These are phyloP conservation scores for Leucosticte australis DNA, from an alignment of 2,113 vertebrate species.

Conservation along the genomic window DNA sequence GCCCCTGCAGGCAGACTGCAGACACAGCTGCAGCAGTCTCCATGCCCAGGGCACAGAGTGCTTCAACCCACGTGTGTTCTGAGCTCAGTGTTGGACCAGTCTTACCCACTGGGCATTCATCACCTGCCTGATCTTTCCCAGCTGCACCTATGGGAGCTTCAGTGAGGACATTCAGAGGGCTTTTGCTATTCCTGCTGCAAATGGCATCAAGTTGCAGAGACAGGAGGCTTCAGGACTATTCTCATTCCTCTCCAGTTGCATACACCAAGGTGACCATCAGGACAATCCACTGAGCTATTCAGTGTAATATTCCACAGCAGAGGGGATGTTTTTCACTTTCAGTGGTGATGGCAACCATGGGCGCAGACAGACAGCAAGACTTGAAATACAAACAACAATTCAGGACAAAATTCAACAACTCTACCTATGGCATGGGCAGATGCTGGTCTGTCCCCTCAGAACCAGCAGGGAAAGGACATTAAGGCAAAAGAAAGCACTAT, in stretches of 20 bases:
- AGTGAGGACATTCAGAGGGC: neutral
- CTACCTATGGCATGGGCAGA: neutral
- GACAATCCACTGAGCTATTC: neutral
- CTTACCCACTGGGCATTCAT: accelerated
- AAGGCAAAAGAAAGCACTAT: neutral
- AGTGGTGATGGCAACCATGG: neutral
- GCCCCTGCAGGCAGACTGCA: neutral
- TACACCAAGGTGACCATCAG: neutral
- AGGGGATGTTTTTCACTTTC: neutral
- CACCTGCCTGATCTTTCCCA: neutral
- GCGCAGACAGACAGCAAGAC: neutral
- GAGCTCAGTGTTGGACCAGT: accelerated
- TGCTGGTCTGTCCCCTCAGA: neutral
- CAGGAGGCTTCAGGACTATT: neutral
- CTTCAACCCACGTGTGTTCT: accelerated
- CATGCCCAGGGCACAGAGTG: neutral
- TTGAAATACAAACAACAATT: neutral
- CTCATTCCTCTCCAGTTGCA: neutral
- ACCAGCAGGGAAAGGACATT: neutral
- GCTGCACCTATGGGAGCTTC: neutral
- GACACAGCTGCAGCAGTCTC: neutral
- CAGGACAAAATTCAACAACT: neutral
- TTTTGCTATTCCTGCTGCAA: neutral
- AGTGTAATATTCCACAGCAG: neutral
- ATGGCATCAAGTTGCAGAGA: neutral